Evolutionary conservation across 1,140 invertebrate species (phyloP).

Genomic region (Dreissena polymorpha): DNA sequence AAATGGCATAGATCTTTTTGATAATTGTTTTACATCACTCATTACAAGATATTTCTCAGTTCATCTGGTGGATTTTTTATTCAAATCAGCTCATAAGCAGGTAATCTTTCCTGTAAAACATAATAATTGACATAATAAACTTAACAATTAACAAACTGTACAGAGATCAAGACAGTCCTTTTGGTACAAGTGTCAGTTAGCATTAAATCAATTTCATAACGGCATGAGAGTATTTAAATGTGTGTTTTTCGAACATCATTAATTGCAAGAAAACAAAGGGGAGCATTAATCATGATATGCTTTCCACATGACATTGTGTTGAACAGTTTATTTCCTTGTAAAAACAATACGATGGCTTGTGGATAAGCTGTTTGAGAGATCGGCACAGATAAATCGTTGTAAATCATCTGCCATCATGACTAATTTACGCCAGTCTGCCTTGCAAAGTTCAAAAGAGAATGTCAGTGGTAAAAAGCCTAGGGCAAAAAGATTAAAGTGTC

Average conservation of each 20-base stretch:
- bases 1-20: no score
- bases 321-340: constrained; percentile 8
- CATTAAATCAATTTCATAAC: not conserved
- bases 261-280: not conserved
- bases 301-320: constrained; percentile 2
- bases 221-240: not conserved
- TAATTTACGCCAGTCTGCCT: no score
- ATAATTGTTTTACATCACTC: no score
- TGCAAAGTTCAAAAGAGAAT: not conserved
- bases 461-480: not conserved
- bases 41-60: no score
- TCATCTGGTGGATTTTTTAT: no score
- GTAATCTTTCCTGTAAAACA: no score
- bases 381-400: no score
- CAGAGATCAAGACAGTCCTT: no score
- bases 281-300: not conserved
- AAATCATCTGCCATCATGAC: no score
- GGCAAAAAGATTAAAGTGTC: constrained; percentile 1
- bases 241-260: not conserved
- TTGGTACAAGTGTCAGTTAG: not conserved
- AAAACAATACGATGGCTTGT: not conserved
- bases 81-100: no score
- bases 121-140: no score
- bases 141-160: no score
- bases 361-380: not conserved